Conservation (phyloP, 2,113 vertebrate species). For the Rhinoderma darwinii region DNA sequence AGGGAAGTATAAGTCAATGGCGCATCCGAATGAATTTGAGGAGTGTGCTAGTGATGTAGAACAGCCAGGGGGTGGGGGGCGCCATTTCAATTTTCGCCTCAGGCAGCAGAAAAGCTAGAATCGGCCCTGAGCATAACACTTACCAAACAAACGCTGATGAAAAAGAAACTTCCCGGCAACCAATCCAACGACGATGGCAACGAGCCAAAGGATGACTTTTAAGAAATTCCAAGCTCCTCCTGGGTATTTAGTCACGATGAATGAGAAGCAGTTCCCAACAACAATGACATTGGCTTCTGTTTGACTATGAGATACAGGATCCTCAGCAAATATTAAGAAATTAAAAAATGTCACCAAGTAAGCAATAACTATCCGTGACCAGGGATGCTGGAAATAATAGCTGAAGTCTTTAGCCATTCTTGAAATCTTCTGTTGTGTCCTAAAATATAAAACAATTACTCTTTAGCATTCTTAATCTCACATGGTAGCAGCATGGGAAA, state of each 20-base stretch:
- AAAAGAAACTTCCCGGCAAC: conserved; percentile 95
- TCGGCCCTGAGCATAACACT: too few species aligned
- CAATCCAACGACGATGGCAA: conserved; percentile 88
- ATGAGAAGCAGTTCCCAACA: conserved; percentile 98
- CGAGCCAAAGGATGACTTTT: conserved; percentile 91
- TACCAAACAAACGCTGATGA: conserved; percentile 94
- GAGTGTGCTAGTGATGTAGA: too few species aligned
- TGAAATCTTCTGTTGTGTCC: conserved; percentile 68
- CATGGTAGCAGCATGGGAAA: not conserved
- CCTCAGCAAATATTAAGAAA: conserved; percentile 97
- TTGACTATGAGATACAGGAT: conserved; percentile 96
- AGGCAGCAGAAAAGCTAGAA: too few species aligned
- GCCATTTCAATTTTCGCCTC: too few species aligned
- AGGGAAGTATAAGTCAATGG: too few species aligned
- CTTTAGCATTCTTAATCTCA: not conserved
- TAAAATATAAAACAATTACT: conserved; percentile 65
- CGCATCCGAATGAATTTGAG: too few species aligned
- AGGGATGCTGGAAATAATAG: conserved; percentile 98
- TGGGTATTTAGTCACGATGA: conserved; percentile 95
- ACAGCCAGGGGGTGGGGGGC: too few species aligned
- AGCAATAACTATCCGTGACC: conserved; percentile 93
- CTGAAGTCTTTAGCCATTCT: conserved; percentile 93
- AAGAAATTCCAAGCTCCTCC: conserved; percentile 88
- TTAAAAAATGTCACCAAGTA: conserved; percentile 98
- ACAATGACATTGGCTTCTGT: conserved; percentile 95